Conservation (phyloP, 2,888 invertebrate species). For the Cephus spinipes region DNA sequence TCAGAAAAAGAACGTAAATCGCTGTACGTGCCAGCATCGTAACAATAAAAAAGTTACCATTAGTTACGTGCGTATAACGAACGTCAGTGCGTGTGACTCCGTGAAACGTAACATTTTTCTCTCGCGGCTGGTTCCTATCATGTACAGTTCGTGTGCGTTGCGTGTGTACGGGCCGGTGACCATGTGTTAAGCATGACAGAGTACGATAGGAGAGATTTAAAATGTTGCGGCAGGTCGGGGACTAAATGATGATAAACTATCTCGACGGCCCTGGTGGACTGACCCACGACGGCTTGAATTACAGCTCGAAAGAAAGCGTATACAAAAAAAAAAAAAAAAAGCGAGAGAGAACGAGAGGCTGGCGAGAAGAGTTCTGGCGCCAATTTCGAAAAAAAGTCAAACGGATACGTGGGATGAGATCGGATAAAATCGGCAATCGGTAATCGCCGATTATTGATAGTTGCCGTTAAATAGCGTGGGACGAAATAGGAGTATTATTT, state of each 20-base stretch:
- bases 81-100: not conserved
- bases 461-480: not conserved
- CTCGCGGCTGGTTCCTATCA: conserved; percentile 18
- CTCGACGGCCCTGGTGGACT: conserved; percentile 57
- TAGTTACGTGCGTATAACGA: not conserved
- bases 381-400: not conserved
- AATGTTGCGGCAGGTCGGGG: conserved; percentile 64
- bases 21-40: not conserved
- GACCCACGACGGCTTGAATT: conserved; percentile 59
- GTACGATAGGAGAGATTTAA: conserved; percentile 62
- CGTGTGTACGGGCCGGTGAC: conserved; percentile 27
- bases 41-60: not conserved
- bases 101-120: conserved; percentile 16
- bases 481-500: not conserved
- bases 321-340: conserved; percentile 20
- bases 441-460: not conserved
- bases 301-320: conserved; percentile 38
- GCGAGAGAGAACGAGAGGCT: conserved; percentile 8
- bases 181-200: conserved; percentile 30
- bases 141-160: conserved; percentile 8
- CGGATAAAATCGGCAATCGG: not conserved
- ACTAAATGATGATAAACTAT: conserved; percentile 66
- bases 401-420: not conserved
- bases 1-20: not conserved
- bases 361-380: conserved; percentile 3